phyloP scores from a whole-genome alignment of 2,113 vertebrate species.

The Phrynosoma blainvillii region DNA sequence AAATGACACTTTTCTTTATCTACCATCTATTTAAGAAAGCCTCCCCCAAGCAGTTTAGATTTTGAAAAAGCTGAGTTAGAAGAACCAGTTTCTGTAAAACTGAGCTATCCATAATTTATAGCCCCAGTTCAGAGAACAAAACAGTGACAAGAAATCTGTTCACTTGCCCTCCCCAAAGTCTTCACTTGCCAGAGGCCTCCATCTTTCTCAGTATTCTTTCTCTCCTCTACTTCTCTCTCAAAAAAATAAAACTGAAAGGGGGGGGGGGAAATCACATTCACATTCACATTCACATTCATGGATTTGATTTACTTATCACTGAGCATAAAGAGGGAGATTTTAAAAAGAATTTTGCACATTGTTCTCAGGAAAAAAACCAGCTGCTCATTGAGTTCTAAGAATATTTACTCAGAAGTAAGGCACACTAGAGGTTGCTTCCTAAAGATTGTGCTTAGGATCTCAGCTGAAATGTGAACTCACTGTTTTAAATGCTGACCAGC shows the following conservation, averaged over 20 bases:
- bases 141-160: slow-evolving; percentile 19
- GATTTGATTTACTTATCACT: neutral
- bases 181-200: slow-evolving; percentile 15
- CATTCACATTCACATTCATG: neutral
- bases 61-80: slow-evolving; percentile 11
- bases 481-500: neutral
- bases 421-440: neutral
- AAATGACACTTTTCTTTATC: neutral
- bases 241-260: neutral
- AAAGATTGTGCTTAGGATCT: neutral
- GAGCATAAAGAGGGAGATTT: neutral
- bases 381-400: neutral
- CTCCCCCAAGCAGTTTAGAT: neutral
- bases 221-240: neutral
- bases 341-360: neutral
- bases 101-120: slow-evolving; percentile 26
- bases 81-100: slow-evolving; percentile 13
- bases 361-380: neutral
- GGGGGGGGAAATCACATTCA: neutral
- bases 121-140: slow-evolving; percentile 28
- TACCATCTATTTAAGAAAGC: neutral
- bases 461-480: neutral
- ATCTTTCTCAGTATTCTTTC: neutral
- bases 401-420: neutral
- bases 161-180: neutral